Conservation (phyloP, 2,113 vertebrate species). For the Vireo altiloquus region DNA sequence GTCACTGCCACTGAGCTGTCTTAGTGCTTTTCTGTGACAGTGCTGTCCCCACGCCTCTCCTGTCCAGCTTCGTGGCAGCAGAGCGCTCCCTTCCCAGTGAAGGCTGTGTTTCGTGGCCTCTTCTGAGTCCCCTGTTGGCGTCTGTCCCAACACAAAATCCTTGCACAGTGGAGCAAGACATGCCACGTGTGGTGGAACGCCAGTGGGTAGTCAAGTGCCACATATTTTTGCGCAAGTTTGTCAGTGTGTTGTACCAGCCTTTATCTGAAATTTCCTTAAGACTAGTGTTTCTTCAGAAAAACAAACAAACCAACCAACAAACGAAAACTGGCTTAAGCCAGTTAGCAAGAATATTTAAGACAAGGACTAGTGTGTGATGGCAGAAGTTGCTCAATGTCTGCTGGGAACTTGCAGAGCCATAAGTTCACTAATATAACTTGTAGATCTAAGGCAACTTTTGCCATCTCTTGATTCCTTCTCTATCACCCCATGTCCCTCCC, state of each 20-base stretch:
- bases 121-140: background rate
- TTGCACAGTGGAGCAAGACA: background rate
- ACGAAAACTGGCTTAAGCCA: background rate
- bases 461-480: background rate
- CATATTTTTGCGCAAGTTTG: background rate
- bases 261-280: background rate
- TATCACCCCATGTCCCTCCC: background rate
- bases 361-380: background rate
- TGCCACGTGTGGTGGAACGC: background rate
- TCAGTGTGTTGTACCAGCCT: background rate
- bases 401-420: background rate
- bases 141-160: background rate
- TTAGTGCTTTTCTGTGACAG: rapidly evolving
- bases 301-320: background rate
- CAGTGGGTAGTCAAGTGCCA: background rate
- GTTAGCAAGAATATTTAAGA: background rate
- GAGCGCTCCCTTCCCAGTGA: background rate
- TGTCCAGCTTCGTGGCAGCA: background rate
- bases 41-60: rapidly evolving
- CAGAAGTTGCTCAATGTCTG: background rate
- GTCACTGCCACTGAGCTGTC: rapidly evolving
- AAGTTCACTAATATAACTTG: background rate
- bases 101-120: background rate
- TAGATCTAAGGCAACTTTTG: background rate
- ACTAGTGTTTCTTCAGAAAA: background rate